These are phyloP conservation scores for Volucella bombylans DNA, from an alignment of 2,888 invertebrate species.

Conservation along the genomic window DNA sequence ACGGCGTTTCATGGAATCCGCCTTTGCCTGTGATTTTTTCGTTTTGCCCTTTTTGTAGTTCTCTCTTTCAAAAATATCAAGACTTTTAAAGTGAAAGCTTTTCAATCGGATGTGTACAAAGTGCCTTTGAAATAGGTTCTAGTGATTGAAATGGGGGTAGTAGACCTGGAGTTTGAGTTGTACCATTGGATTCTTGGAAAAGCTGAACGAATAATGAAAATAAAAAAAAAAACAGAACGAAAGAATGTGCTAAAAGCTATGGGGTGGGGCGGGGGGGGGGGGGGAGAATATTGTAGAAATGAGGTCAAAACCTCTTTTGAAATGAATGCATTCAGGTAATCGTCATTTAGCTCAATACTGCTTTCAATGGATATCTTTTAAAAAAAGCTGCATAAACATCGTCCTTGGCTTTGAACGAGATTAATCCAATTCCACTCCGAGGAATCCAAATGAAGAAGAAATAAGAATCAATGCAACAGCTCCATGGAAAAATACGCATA, in stretches of 20 bases:
- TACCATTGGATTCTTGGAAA: constrained; percentile 40
- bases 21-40: constrained; percentile 20
- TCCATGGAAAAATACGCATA: too few relatives aligned
- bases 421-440: too few relatives aligned
- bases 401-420: constrained; percentile 48
- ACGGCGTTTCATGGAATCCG: constrained; percentile 32
- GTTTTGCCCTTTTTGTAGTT: constrained; percentile 13
- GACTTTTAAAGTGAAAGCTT: constrained; percentile 40
- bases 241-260: constrained; percentile 15
- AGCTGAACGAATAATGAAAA: constrained; percentile 40
- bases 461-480: not conserved
- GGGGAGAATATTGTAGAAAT: not conserved
- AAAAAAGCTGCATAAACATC: not conserved
- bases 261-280: not conserved
- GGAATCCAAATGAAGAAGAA: too few relatives aligned
- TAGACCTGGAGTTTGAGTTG: constrained; percentile 35
- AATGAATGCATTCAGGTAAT: constrained; percentile 25
- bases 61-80: constrained; percentile 25
- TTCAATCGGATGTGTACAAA: constrained; percentile 52
- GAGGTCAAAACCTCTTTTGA: constrained; percentile 52
- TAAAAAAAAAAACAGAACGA: not conserved
- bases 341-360: constrained; percentile 22
- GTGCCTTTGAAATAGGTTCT: constrained; percentile 49
- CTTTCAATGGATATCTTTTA: constrained; percentile 2
- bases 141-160: not conserved